phyloP scores from a whole-genome alignment of 37 sponge, comb jelly and placozoan species.

The Eunapius fragilis region DNA sequence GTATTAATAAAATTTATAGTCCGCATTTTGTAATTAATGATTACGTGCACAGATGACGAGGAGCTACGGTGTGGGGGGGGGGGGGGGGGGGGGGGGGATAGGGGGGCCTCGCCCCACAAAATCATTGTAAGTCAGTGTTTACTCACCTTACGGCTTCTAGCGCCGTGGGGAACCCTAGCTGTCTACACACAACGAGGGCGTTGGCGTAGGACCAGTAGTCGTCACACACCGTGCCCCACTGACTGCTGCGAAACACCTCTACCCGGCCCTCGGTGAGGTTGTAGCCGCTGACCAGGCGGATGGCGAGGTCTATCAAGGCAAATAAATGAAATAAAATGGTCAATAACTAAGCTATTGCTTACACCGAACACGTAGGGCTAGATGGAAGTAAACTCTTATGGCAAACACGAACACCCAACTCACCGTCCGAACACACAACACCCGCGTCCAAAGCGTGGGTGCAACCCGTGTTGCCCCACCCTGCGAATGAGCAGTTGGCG shows the following conservation, averaged over 20 bases:
- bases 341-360: too few relatives aligned
- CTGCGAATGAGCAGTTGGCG: constrained; percentile 5
- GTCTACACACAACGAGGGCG: constrained; percentile 55
- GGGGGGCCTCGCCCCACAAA: too few relatives aligned
- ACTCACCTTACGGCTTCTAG: background rate
- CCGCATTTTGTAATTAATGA: too few relatives aligned
- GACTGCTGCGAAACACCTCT: constrained; percentile 54
- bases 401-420: too few relatives aligned
- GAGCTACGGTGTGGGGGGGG: too few relatives aligned
- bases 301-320: constrained; percentile 2
- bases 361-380: too few relatives aligned
- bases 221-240: constrained; percentile 72
- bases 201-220: constrained; percentile 36
- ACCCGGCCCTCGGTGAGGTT: constrained; percentile 47
- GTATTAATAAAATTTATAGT: too few relatives aligned
- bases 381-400: too few relatives aligned
- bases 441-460: constrained; percentile 33
- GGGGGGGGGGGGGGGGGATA: too few relatives aligned
- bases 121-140: too few relatives aligned
- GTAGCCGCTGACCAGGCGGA: constrained; percentile 15
- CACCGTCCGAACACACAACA: constrained; percentile 19
- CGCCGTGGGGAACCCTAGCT: constrained; percentile 29
- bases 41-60: too few relatives aligned
- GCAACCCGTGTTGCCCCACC: constrained; percentile 27
- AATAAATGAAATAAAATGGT: too few relatives aligned